These are phyloP conservation scores for Plagiodera versicolora DNA, from an alignment of 2,888 invertebrate species.

Conservation along the genomic window DNA sequence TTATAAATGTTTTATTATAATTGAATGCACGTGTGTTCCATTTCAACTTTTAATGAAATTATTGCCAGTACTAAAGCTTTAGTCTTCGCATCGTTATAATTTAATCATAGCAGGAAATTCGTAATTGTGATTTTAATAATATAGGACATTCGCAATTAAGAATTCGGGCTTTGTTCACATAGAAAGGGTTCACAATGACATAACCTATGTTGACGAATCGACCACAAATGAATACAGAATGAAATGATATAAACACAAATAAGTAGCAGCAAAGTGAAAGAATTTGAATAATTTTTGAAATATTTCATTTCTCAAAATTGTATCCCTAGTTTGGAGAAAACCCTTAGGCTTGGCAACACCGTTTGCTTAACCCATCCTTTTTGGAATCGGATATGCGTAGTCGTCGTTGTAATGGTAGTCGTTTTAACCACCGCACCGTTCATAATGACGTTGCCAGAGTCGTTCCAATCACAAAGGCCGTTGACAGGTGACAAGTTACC, in stretches of 20 bases:
- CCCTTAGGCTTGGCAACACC: not conserved
- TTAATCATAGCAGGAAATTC: conserved; percentile 53
- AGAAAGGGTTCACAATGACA: too few species aligned
- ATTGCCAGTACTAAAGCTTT: conserved; percentile 52
- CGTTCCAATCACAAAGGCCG: conserved; percentile 17
- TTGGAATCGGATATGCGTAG: not conserved
- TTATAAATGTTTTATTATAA: conserved; percentile 53
- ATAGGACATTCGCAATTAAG: conserved; percentile 53
- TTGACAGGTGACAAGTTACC: conserved; percentile 40
- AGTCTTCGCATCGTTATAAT: conserved; percentile 53
- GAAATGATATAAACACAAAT: too few species aligned
- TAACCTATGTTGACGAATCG: not conserved
- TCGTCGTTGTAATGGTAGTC: not conserved
- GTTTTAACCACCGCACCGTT: not conserved
- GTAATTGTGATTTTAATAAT: conserved; percentile 56
- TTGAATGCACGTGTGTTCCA: conserved; percentile 52
- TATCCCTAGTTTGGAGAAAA: not conserved
- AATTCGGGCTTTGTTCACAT: conserved; percentile 36
- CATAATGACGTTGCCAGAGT: conserved; percentile 3
- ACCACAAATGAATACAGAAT: too few species aligned
- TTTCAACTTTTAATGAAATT: conserved; percentile 54
- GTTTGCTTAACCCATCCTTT: not conserved
- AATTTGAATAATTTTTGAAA: too few species aligned
- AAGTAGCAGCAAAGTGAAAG: too few species aligned
- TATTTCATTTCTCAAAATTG: too few species aligned